Evolutionary conservation across 2,888 invertebrate species (phyloP), one percentile per base, ranked within the genome.

Genomic region (Drosophila leonis): DNA sequence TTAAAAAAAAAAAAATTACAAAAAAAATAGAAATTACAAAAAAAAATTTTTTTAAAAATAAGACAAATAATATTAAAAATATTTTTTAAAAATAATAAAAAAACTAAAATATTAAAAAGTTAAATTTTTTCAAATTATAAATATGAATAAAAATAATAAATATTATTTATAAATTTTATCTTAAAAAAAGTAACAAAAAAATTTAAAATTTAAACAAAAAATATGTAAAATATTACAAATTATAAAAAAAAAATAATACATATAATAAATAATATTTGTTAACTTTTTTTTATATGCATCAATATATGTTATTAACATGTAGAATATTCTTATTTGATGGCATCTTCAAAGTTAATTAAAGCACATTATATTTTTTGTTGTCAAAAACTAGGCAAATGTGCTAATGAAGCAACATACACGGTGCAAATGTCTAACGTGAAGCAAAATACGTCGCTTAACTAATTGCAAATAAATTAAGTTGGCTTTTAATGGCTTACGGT

Each of bases 381-480:
- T 70, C 46, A 8, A 51, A 39, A 44, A n/a, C 39, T 20, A 1
- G 31, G 41, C 24, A 29, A 35, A 42, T 15, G 41, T 65, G 35
- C 39, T 44, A 51, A 71, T 54, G 49, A 65, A 72, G n/a, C 31
- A 60, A 4, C 51, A 57, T 0, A n/a, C 24, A 20, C 4, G 12
- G 18, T 33, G 20, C 29, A 52, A 29, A 41, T 54, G 18, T 35
- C 37, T 64, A 41, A 74, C 57, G 20, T 20, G 42, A 10, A 13
- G 42, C 20, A 13, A 13, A 44, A 20, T 44, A 44, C 44, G 73
- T 41, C 69, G 70, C 65, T 67, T 61, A 48, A 75, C 90, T 89
- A 87, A 87, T 87, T 87, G 86, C 86, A 87, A 89, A 89, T 87
- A 89, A 89, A 87, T 87, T 87, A 87, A 78, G 84, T 77, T 70